These are phyloP conservation scores for Trichogramma pretiosum DNA, from an alignment of 1,140 invertebrate genomes.

Conservation along the genomic window DNA sequence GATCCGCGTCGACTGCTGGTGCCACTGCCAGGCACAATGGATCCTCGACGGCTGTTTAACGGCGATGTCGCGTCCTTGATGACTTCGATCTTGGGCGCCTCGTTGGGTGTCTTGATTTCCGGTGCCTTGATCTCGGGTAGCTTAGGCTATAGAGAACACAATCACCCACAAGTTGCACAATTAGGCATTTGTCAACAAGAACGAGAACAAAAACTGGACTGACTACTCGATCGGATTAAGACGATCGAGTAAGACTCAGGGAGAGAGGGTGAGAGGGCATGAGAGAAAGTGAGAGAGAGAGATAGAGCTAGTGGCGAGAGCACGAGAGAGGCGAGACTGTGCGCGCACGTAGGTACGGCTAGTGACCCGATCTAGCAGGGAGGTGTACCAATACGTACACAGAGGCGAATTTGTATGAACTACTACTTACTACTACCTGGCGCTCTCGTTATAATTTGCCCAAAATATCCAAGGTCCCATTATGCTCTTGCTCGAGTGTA, in stretches of 20 bases:
- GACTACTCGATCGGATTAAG: too few relatives aligned
- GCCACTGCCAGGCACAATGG: conserved; percentile 63
- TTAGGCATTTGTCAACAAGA: not conserved
- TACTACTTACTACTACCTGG: too few relatives aligned
- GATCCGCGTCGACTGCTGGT: conserved; percentile 70
- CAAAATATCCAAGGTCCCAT: conserved; percentile 19
- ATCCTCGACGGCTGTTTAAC: conserved; percentile 58
- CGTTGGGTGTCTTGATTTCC: conserved; percentile 60
- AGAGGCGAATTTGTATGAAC: too few relatives aligned
- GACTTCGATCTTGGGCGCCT: conserved; percentile 77
- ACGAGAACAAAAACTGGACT: not conserved
- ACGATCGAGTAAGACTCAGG: too few relatives aligned
- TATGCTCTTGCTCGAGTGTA: conserved; percentile 4
- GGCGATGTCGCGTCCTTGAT: conserved; percentile 69
- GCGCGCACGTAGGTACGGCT: too few relatives aligned
- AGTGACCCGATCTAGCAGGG: conserved; percentile 9
- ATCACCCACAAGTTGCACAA: not conserved
- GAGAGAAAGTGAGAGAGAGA: too few relatives aligned
- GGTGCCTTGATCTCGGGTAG: conserved; percentile 65
- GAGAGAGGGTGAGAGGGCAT: too few relatives aligned
- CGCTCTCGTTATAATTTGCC: conserved; percentile 16
- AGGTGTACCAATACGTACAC: too few relatives aligned
- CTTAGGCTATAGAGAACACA: conserved; percentile 18
- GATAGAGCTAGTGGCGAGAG: not conserved
- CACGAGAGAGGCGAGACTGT: too few relatives aligned